Conservation (phyloP, 2,113 vertebrate genomes). For the Nothoprocta pentlandii region DNA sequence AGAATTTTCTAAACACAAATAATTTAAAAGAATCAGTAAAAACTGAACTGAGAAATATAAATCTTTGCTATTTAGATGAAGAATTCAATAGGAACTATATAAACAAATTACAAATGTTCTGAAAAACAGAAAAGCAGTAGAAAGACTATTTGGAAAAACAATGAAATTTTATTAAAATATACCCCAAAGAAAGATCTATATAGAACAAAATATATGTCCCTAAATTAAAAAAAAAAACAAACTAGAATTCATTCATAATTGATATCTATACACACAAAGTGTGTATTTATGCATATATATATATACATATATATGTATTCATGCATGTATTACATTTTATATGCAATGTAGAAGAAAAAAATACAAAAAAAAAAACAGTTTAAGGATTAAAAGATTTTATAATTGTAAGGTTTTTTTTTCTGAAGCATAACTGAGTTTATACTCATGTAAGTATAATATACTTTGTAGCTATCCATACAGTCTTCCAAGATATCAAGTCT, state of each 20-base stretch:
- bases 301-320: accelerated
- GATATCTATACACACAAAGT: accelerated
- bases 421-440: not conserved
- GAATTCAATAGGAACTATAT: not conserved
- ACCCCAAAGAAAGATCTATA: not conserved
- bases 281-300: not conserved
- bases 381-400: not conserved
- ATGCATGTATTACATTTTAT: not conserved
- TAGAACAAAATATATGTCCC: not conserved
- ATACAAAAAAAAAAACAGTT: not conserved
- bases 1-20: not conserved
- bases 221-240: not conserved
- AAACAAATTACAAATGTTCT: not conserved
- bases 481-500: not conserved
- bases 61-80: not conserved
- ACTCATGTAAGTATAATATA: not conserved
- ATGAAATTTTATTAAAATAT: not conserved
- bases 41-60: not conserved
- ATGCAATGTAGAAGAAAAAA: accelerated
- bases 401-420: not conserved
- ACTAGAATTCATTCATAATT: not conserved
- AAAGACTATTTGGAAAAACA: not conserved
- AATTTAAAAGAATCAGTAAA: not conserved
- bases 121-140: not conserved
- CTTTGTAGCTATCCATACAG: not conserved